Percentiles rank a stretch among this genome's conserved stretches.
phyloP scores from a whole-genome alignment of 2,797 vertebrate genomes.

The Cynodonichthys magdalenae region DNA sequence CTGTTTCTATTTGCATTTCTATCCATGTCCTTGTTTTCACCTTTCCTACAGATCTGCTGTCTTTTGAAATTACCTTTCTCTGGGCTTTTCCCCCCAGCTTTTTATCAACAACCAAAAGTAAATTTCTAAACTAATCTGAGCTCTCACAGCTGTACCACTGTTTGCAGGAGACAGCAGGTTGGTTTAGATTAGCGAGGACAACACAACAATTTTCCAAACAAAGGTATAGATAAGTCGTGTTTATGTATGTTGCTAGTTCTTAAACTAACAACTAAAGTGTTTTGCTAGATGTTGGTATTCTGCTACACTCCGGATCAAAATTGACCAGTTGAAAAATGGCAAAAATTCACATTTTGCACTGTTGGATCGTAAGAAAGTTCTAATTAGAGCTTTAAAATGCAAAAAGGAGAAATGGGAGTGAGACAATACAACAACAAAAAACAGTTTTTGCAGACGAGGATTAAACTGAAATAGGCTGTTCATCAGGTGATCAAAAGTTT shows the following conservation, averaged over 20 bases:
- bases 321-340: too few relatives aligned
- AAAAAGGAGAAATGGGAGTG: too few relatives aligned
- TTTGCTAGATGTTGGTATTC: too few relatives aligned
- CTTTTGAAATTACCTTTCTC: constrained; percentile 55
- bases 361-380: too few relatives aligned
- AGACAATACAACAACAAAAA: too few relatives aligned
- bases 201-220: constrained; percentile 32
- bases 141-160: constrained; percentile 21
- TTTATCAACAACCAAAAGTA: constrained; percentile 40
- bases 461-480: too few relatives aligned
- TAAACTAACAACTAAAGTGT: too few relatives aligned
- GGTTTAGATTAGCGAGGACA: constrained; percentile 37
- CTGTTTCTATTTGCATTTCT: constrained; percentile 22
- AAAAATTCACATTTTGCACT: too few relatives aligned
- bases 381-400: too few relatives aligned
- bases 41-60: constrained; percentile 34
- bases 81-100: constrained; percentile 30
- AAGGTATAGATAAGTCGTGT: constrained; percentile 25
- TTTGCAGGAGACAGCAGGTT: constrained; percentile 19
- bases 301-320: too few relatives aligned
- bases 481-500: too few relatives aligned
- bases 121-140: constrained; percentile 48
- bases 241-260: not conserved
- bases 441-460: too few relatives aligned
- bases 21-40: constrained; percentile 26